These are phyloP conservation scores for Engystomops pustulosus DNA, from an alignment of 2,113 vertebrate species.

Conservation along the genomic window DNA sequence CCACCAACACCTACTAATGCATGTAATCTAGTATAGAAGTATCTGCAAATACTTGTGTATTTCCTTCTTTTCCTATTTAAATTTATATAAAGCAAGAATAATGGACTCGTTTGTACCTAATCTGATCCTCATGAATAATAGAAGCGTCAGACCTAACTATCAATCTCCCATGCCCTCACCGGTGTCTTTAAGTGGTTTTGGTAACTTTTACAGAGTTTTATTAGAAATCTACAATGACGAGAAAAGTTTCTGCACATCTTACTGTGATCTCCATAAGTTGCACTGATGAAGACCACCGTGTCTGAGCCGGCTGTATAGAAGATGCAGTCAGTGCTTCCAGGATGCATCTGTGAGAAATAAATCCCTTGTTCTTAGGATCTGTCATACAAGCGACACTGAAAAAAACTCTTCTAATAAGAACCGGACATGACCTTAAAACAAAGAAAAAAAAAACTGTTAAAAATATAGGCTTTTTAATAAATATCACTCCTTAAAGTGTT, in stretches of 20 bases:
- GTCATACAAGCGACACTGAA: too few species aligned
- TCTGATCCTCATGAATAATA: slow-evolving; percentile 1
- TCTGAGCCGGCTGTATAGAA: not conserved
- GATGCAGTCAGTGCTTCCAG: not conserved
- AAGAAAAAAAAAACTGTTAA: too few species aligned
- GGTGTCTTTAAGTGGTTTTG: not conserved
- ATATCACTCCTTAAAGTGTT: too few species aligned
- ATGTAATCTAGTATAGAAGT: not conserved
- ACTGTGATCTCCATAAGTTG: not conserved
- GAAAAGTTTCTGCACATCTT: not conserved
- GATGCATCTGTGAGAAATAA: not conserved
- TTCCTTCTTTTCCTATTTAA: not conserved
- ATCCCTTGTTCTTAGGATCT: not conserved
- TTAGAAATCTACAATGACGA: not conserved
- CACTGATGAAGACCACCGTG: not conserved
- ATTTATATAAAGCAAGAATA: not conserved
- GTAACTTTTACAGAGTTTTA: not conserved
- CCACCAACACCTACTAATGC: too few species aligned
- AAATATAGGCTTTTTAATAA: too few species aligned
- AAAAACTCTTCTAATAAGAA: too few species aligned
- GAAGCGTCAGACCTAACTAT: not conserved
- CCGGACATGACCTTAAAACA: too few species aligned
- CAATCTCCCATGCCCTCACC: not conserved
- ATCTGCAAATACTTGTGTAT: not conserved
- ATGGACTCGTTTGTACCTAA: not conserved